These are phyloP conservation scores for Lipophrys pholis DNA, from an alignment of 2,113 vertebrate genomes.

Conservation along the genomic window DNA sequence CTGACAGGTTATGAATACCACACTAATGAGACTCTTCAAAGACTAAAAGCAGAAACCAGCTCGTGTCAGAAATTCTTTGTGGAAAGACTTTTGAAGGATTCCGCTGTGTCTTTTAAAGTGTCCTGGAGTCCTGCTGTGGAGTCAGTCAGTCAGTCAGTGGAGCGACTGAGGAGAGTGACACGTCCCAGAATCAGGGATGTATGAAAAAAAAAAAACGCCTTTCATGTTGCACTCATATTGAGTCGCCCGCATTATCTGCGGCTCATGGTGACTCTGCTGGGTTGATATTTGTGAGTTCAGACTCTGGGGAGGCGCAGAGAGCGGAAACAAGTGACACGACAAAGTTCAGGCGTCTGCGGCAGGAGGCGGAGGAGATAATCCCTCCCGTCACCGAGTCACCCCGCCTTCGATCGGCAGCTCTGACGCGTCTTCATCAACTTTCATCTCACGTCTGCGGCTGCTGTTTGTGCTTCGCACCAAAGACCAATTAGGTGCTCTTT, in stretches of 20 bases:
- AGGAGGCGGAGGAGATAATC: slow-evolving; percentile 26
- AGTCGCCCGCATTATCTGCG: slow-evolving; percentile 4
- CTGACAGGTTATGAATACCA: slow-evolving; percentile 25
- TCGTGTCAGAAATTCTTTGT: slow-evolving; percentile 21
- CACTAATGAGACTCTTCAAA: slow-evolving; percentile 53
- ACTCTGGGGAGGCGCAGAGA: neutral
- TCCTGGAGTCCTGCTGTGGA: slow-evolving; percentile 13
- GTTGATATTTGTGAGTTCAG: slow-evolving; percentile 2
- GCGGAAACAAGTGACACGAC: slow-evolving; percentile 17
- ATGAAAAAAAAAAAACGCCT: neutral
- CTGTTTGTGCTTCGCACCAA: slow-evolving; percentile 39
- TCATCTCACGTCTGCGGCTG: slow-evolving; percentile 38
- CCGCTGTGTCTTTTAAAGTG: slow-evolving; percentile 17
- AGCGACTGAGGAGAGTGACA: neutral
- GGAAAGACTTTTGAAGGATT: slow-evolving; percentile 42
- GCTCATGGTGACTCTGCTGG: slow-evolving; percentile 1
- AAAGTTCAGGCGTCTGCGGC: slow-evolving; percentile 6
- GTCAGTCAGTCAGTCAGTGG: slow-evolving; percentile 10
- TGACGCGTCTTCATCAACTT: slow-evolving; percentile 47
- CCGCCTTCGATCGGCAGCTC: slow-evolving; percentile 22
- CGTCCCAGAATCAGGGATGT: slow-evolving; percentile 3
- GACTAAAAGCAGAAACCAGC: slow-evolving; percentile 12
- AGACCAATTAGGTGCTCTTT: slow-evolving; percentile 70
- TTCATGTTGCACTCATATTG: slow-evolving; percentile 15
- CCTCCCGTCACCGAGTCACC: slow-evolving; percentile 20